These are phyloP conservation scores for Chinchilla lanigera DNA, from an alignment of 2,113 vertebrate species.

Conservation along the genomic window DNA sequence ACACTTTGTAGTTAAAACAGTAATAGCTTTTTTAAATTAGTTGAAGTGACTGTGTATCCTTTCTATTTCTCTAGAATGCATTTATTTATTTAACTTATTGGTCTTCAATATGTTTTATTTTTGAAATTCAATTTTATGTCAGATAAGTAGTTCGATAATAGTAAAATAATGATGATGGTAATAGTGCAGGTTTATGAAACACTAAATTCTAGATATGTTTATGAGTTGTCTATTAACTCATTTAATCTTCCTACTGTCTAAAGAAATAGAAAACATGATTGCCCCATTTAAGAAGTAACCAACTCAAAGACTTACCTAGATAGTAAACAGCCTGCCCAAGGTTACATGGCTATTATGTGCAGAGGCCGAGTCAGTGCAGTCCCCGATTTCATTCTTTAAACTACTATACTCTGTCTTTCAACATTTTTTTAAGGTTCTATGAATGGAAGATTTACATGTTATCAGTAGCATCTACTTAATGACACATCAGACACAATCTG, in stretches of 20 bases:
- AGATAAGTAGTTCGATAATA: background rate
- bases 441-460: background rate
- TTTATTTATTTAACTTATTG: slow-evolving; percentile 17
- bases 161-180: background rate
- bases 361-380: background rate
- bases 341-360: background rate
- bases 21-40: background rate
- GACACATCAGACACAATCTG: background rate
- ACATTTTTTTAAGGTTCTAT: background rate
- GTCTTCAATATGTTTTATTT: slow-evolving; percentile 7
- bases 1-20: background rate
- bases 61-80: background rate
- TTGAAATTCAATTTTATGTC: slow-evolving; percentile 40
- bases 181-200: slow-evolving; percentile 1
- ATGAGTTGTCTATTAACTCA: background rate
- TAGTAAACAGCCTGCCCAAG: background rate
- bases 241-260: background rate
- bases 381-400: slow-evolving; percentile 27
- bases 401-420: background rate
- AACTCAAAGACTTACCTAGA: background rate
- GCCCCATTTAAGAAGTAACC: background rate
- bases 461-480: background rate
- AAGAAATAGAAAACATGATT: background rate
- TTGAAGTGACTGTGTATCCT: background rate
- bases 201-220: background rate